A percentile compares a stretch with the other conserved stretches of the same genome.
Conservation (phyloP, 2,797 vertebrate species). For the Nyctalus aviator region DNA sequence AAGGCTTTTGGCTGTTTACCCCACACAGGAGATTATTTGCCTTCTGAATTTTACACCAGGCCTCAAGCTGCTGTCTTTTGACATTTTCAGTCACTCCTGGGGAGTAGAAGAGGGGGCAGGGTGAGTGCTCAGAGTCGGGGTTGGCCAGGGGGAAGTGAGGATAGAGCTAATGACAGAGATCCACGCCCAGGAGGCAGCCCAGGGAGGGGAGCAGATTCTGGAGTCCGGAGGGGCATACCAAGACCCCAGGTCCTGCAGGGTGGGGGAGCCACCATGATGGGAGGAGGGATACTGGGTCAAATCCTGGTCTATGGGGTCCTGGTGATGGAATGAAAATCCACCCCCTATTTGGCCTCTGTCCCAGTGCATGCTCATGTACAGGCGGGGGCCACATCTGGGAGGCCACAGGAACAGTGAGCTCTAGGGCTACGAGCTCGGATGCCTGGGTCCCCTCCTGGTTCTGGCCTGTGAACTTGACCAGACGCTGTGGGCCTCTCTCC, state of each 20-base stretch:
- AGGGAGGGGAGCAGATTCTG: neutral
- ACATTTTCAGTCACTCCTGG: neutral
- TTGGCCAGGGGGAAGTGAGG: too few species aligned
- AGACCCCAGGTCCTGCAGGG: neutral
- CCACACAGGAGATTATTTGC: too few species aligned
- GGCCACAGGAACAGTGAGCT: neutral
- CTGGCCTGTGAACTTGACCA: neutral
- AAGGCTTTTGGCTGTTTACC: neutral
- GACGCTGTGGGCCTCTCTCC: accelerated
- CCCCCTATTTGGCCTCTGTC: neutral
- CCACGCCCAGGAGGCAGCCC: neutral
- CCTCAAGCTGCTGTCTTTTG: too few species aligned
- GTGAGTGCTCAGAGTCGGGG: neutral
- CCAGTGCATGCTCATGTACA: neutral
- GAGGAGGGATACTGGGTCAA: too few species aligned
- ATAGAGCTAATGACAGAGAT: neutral
- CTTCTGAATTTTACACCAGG: neutral
- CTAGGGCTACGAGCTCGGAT: too few species aligned
- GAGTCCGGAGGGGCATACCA: neutral
- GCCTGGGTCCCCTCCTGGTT: accelerated
- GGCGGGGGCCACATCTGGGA: neutral
- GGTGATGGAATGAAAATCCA: neutral
- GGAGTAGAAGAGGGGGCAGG: neutral
- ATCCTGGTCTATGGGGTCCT: neutral
- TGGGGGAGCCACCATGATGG: accelerated